phyloP scores from a whole-genome alignment of 1,140 invertebrate species.

The Euwallacea fornicatus region DNA sequence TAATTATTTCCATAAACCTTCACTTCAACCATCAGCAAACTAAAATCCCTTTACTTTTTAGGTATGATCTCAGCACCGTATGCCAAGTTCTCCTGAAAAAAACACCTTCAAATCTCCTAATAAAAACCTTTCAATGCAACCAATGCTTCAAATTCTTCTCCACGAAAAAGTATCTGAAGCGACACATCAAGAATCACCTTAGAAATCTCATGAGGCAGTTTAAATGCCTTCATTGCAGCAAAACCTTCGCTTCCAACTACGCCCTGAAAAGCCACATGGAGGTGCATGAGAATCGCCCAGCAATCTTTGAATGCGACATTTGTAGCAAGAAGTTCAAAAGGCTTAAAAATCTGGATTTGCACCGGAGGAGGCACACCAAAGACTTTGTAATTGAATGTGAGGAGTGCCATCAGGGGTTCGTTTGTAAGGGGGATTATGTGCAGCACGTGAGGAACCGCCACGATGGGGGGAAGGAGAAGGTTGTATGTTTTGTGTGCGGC shows the following conservation, averaged over 20 bases:
- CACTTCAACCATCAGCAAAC: too few species aligned
- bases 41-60: too few species aligned
- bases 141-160: slow-evolving; percentile 73
- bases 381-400: slow-evolving; percentile 49
- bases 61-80: slow-evolving; percentile 38
- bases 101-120: neutral
- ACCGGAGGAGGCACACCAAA: slow-evolving; percentile 63
- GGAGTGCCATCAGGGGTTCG: slow-evolving; percentile 41
- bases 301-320: slow-evolving; percentile 1
- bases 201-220: slow-evolving; percentile 62
- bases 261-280: slow-evolving; percentile 52
- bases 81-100: slow-evolving; percentile 5
- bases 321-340: slow-evolving; percentile 14
- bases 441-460: slow-evolving; percentile 31
- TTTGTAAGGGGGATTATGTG: slow-evolving; percentile 34
- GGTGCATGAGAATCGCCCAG: slow-evolving; percentile 12
- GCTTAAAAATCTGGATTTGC: slow-evolving; percentile 50
- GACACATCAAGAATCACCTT: slow-evolving; percentile 69
- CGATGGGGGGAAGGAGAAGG: slow-evolving; percentile 11
- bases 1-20: too few species aligned
- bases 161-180: slow-evolving; percentile 53
- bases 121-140: slow-evolving; percentile 57
- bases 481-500: slow-evolving; percentile 43
- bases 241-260: slow-evolving; percentile 42
- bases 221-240: slow-evolving; percentile 60